phyloP scores from a whole-genome alignment of 2,888 invertebrate species.

The Phragmatobia fuliginosa region DNA sequence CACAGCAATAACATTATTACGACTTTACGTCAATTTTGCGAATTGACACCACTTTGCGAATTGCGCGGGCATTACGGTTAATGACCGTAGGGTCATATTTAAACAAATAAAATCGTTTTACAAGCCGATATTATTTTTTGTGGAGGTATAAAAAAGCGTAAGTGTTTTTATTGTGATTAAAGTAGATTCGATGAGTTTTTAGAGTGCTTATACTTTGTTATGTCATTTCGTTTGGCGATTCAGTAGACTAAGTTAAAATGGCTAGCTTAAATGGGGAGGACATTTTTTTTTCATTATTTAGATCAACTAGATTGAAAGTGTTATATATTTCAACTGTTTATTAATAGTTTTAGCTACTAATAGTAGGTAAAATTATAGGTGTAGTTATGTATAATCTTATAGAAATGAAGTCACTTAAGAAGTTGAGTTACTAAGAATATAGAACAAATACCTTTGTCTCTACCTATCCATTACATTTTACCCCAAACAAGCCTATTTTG shows the following conservation, averaged over 20 bases:
- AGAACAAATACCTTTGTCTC: not conserved
- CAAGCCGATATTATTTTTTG: slow-evolving; percentile 19
- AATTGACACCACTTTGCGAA: slow-evolving; percentile 54
- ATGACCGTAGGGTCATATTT: slow-evolving; percentile 33
- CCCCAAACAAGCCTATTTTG: slow-evolving; percentile 43
- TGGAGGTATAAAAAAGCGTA: slow-evolving; percentile 11
- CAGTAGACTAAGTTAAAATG: not conserved
- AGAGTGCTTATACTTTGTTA: not conserved
- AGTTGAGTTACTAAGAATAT: not conserved
- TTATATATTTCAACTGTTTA: too few relatives aligned
- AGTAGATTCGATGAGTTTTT: slow-evolving; percentile 15
- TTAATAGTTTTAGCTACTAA: too few relatives aligned
- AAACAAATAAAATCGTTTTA: slow-evolving; percentile 41
- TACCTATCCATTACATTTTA: slow-evolving; percentile 14
- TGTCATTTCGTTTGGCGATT: not conserved
- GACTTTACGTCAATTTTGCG: slow-evolving; percentile 56
- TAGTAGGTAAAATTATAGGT: not conserved
- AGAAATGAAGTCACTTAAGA: not conserved
- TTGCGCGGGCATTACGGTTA: slow-evolving; percentile 36
- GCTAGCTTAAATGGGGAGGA: not conserved
- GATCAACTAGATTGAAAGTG: not conserved
- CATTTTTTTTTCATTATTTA: not conserved
- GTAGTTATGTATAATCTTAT: too few relatives aligned
- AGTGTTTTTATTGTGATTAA: slow-evolving; percentile 27
- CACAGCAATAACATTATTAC: slow-evolving; percentile 50